phyloP scores from a whole-genome alignment of 1,140 invertebrate species.

The Aporrectodea caliginosa region DNA sequence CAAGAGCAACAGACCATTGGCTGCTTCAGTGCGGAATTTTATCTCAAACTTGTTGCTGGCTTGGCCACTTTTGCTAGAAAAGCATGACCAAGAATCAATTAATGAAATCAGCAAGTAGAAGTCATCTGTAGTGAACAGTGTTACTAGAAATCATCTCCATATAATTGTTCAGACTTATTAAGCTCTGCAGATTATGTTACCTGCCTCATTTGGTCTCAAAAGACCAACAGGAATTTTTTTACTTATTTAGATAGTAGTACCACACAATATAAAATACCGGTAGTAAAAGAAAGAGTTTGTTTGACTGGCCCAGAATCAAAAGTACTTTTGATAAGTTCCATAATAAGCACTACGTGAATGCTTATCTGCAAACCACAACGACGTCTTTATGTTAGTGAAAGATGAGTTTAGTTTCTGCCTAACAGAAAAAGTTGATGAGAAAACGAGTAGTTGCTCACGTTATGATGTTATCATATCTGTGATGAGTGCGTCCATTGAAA shows the following conservation, averaged over 20 bases:
- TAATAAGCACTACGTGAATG: not conserved
- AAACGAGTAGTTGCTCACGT: not conserved
- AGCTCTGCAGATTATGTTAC: not conserved
- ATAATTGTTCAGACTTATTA: not conserved
- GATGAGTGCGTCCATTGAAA: not conserved
- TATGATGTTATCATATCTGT: not conserved
- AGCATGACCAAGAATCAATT: conserved; percentile 10
- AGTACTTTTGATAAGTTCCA: not conserved
- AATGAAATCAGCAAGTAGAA: not conserved
- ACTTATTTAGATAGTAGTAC: no score
- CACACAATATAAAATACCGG: no score
- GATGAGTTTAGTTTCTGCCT: not conserved
- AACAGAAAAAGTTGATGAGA: not conserved
- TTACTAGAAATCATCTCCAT: not conserved
- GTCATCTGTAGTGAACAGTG: not conserved
- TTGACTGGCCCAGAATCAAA: not conserved
- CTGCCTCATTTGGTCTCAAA: not conserved
- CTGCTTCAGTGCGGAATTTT: conserved; percentile 64
- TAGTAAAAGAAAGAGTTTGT: not conserved
- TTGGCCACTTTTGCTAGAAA: conserved; percentile 60
- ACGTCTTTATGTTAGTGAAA: no score
- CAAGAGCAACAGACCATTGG: conserved; percentile 69
- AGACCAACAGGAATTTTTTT: no score
- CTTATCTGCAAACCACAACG: no score
- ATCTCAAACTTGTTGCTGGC: conserved; percentile 68